These are phyloP conservation scores for Coreoperca whiteheadi DNA, from an alignment of 2,113 vertebrate species.

Conservation along the genomic window DNA sequence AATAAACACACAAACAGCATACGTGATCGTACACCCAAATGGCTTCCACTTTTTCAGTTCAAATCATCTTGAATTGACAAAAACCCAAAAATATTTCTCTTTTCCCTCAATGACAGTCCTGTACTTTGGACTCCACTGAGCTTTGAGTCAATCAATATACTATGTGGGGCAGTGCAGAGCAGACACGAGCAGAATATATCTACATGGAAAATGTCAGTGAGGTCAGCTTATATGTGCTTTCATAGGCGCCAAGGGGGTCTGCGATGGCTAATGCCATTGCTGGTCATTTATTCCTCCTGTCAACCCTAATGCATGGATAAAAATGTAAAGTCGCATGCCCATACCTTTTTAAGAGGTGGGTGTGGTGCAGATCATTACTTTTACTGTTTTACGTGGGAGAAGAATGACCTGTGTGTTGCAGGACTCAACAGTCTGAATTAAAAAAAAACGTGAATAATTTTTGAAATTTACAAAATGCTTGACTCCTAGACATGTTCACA, in stretches of 20 bases:
- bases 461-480: not conserved
- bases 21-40: not conserved
- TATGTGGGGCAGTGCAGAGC: slow-evolving; percentile 4
- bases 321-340: slow-evolving; percentile 14
- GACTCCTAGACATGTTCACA: not conserved
- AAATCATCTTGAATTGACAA: not conserved
- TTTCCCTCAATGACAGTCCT: not conserved
- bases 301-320: slow-evolving; percentile 11
- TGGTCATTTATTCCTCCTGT: slow-evolving; percentile 36
- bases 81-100: not conserved
- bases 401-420: not conserved
- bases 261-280: not conserved
- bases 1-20: not conserved
- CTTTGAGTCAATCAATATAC: slow-evolving; percentile 55
- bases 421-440: not conserved
- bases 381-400: not conserved
- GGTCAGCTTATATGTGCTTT: slow-evolving; percentile 46
- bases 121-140: slow-evolving; percentile 24
- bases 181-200: slow-evolving; percentile 61
- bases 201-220: slow-evolving; percentile 48
- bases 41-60: not conserved
- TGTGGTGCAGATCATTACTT: slow-evolving; percentile 11
- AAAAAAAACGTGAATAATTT: not conserved
- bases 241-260: slow-evolving; percentile 12
- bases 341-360: not conserved